Evolutionary conservation across 2,797 vertebrate genomes (phyloP).

Genomic region (Antrozous pallidus): DNA sequence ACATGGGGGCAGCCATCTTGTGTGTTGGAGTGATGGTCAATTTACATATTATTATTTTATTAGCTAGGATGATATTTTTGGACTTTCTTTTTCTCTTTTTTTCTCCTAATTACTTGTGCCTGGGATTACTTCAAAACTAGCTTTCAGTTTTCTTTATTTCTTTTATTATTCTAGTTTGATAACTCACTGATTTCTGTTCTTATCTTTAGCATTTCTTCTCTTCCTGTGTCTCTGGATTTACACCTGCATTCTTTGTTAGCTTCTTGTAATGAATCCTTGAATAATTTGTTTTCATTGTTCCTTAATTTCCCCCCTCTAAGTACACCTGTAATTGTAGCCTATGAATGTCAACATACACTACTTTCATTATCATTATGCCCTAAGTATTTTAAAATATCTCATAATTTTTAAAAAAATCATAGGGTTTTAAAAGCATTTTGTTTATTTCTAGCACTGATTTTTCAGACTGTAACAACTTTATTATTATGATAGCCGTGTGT

Average conservation of each 20-base stretch:
- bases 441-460: constrained; percentile 39
- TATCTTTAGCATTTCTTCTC: not conserved
- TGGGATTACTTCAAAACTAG: not conserved
- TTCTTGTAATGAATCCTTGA: not conserved
- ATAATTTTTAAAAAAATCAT: constrained; percentile 22
- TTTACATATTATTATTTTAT: too few species aligned
- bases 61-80: too few species aligned
- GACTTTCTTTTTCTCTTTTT: not conserved
- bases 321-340: not conserved
- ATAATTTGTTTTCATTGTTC: not conserved
- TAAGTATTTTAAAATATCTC: not conserved
- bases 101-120: not conserved
- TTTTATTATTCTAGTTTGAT: not conserved
- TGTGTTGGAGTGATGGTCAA: too few species aligned
- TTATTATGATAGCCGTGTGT: constrained; percentile 46
- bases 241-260: not conserved
- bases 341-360: not conserved
- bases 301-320: not conserved
- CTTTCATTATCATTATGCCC: not conserved
- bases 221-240: not conserved
- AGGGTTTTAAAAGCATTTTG: constrained; percentile 26
- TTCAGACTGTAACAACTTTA: constrained; percentile 60
- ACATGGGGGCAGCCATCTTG: too few species aligned
- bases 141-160: not conserved
- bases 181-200: not conserved